Evolutionary conservation across 1,140 invertebrate genomes (phyloP).

Genomic region (Bombus balteatus): DNA sequence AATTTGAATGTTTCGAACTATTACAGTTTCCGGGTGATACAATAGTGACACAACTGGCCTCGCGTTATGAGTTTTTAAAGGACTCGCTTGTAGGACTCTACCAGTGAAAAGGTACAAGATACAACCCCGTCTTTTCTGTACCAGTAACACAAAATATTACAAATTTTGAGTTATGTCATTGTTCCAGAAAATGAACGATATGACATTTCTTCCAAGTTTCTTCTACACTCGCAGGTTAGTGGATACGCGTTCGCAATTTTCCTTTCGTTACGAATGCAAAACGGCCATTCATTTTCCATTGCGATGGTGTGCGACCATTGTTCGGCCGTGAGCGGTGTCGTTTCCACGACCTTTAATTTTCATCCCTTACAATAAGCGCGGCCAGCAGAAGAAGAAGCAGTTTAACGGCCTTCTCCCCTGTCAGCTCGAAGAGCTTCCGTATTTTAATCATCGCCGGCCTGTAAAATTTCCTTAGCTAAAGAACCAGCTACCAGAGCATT

Average conservation of each 20-base stretch:
- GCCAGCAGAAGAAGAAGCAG: not conserved
- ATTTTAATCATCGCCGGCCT: conserved; percentile 24
- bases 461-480: conserved; percentile 9
- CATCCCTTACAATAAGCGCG: conserved; percentile 34
- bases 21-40: too few species aligned
- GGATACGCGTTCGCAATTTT: conserved; percentile 21
- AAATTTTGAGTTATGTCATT: too few species aligned
- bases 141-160: too few species aligned
- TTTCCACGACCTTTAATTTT: conserved; percentile 48
- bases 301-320: not conserved
- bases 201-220: too few species aligned
- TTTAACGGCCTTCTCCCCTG: conserved; percentile 30
- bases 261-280: not conserved
- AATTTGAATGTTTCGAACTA: too few species aligned
- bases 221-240: too few species aligned
- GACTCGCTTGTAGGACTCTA: too few species aligned
- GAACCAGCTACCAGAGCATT: not conserved
- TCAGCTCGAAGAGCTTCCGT: conserved; percentile 5
- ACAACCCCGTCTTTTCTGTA: too few species aligned
- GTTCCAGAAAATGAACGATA: too few species aligned
- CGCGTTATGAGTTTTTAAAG: too few species aligned
- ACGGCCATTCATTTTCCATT: not conserved
- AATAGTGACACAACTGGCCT: too few species aligned
- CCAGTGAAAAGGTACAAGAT: too few species aligned
- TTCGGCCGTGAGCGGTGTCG: conserved; percentile 18